phyloP scores from a whole-genome alignment of 2,113 vertebrate genomes.

The Calidris pugnax region DNA sequence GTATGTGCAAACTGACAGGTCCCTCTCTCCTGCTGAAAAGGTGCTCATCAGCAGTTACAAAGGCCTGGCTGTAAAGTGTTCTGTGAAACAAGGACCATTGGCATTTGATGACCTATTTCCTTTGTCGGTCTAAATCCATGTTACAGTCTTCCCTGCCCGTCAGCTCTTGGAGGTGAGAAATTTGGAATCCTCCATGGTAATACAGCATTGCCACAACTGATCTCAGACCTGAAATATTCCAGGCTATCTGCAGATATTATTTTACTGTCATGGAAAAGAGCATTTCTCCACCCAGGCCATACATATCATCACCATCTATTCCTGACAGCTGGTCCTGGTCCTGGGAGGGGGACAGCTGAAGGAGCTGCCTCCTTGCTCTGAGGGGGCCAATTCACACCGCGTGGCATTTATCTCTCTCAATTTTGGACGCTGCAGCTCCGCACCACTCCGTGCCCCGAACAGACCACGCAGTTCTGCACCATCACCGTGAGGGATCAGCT shows the following conservation, averaged over 20 bases:
- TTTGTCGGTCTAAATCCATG: not conserved
- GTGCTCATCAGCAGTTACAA: rapidly evolving
- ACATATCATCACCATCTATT: not conserved
- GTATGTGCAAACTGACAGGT: not conserved
- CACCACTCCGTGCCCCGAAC: not conserved
- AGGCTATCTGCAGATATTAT: not conserved
- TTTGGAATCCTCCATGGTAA: not conserved
- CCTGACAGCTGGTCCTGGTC: rapidly evolving
- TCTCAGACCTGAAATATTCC: not conserved
- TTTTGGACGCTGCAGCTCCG: not conserved
- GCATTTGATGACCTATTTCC: not conserved
- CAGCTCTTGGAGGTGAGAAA: not conserved
- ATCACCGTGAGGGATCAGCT: not conserved
- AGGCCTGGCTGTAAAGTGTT: not conserved
- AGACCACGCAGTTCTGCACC: not conserved
- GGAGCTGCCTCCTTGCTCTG: not conserved
- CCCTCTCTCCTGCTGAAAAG: not conserved
- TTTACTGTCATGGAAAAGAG: not conserved
- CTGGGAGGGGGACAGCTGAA: not conserved
- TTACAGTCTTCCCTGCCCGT: not conserved
- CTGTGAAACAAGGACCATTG: rapidly evolving
- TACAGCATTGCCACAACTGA: not conserved
- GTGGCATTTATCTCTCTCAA: not conserved
- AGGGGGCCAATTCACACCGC: rapidly evolving
- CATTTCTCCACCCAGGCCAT: rapidly evolving